Base-by-base conservation (phyloP, 2,888 invertebrate species). In the Tenthredo mesomela region DNA sequence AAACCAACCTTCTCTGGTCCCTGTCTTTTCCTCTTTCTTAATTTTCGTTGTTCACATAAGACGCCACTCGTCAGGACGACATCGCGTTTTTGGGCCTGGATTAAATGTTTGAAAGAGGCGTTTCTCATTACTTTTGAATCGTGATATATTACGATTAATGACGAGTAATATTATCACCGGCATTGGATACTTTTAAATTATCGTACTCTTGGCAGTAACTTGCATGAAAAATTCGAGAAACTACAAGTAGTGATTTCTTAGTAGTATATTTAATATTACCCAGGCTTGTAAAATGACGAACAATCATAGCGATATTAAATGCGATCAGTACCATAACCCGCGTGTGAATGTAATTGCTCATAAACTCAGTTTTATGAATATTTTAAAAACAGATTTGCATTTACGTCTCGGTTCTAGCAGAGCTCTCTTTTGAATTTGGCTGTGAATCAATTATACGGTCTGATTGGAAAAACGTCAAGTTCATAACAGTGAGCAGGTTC, bases 381-480 rank as follows among this genome's bases (percentile, higher is more conserved):
- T 75, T 75, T 47, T 37, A 50, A 29, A 33, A 77, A 77, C 33
- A 54, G 25, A 77, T 50, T 77, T 33, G 29, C 29, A 54, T 77
- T 77, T 15, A 29, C 29, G 29, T 77, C 77, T 77, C 50, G 47
- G 29, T 29, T 77, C 29, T 33, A 5, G 18, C 54, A 18, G 18
- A 54, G 54, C 54, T 29, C 77, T 54, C 77, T 21, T 54, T 77
- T 54, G 50, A 54, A 25, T 54, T 77, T 10, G 50, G 54, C 54
- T 15, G 54, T 54, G 77, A 33, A 50, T 77, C 77, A 77, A 77
- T 77, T 77, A 77, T 50, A 77, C 29, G 29, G 3, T 54, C 54
- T 77, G 77, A 77, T 77, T 25, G 77, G 77, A 77, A 77, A 77
- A 29, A 50, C 77, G 50, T 77, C 29, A 54, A 77, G 25, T 54